Percentiles rank a stretch among this genome's conserved stretches.
Evolutionary conservation across 2,113 vertebrate species (phyloP).

Genomic region (Ranitomeya variabilis): DNA sequence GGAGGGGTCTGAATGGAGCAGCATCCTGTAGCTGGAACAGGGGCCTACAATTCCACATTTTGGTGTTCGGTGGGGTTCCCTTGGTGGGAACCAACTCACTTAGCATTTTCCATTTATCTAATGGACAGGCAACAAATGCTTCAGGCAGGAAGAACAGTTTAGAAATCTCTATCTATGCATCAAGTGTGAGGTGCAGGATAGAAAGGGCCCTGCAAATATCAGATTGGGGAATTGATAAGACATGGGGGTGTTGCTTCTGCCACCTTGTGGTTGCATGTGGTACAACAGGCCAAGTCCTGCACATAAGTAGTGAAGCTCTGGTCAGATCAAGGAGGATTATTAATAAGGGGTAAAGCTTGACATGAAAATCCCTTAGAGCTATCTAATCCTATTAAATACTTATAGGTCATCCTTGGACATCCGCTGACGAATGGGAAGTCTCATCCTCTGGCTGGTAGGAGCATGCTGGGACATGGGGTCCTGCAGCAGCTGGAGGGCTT

Average conservation of each 20-base stretch:
- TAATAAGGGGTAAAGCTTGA: neutral
- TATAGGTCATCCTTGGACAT: conserved; percentile 7
- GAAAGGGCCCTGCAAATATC: too few relatives aligned
- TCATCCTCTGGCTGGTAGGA: neutral
- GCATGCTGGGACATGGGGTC: conserved; percentile 16
- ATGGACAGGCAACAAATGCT: too few relatives aligned
- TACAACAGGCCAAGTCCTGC: neutral
- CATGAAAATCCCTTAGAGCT: neutral
- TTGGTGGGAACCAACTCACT: too few relatives aligned
- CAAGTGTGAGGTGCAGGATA: too few relatives aligned
- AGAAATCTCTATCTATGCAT: too few relatives aligned
- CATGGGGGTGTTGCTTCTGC: neutral
- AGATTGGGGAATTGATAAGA: too few relatives aligned
- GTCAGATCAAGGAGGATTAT: conserved; percentile 6
- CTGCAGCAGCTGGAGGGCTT: neutral
- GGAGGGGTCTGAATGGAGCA: too few relatives aligned
- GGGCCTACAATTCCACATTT: too few relatives aligned
- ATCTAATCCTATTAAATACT: conserved; percentile 2
- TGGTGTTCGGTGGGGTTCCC: too few relatives aligned
- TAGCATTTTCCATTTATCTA: too few relatives aligned
- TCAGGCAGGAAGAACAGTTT: too few relatives aligned
- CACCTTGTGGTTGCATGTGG: neutral
- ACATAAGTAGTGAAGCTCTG: neutral
- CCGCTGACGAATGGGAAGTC: neutral
- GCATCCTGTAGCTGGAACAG: too few relatives aligned